A percentile compares a stretch with the other conserved stretches of the same genome.
Conservation (phyloP, 2,113 vertebrate species). For the Talpa occidentalis region DNA sequence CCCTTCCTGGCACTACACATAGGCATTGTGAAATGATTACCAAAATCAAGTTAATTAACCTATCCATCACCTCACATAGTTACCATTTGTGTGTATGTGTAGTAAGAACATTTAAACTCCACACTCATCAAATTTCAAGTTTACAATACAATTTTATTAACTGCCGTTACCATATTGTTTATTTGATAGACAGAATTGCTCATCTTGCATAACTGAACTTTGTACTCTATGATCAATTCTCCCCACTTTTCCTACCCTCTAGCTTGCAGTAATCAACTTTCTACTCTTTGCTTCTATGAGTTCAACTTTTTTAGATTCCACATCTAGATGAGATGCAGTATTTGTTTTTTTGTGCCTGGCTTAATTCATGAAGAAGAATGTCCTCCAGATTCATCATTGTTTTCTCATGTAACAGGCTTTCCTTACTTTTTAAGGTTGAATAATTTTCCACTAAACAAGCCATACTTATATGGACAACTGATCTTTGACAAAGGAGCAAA, state of each 20-base stretch:
- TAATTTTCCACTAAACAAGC: too few relatives aligned
- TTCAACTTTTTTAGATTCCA: neutral
- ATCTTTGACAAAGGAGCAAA: too few relatives aligned
- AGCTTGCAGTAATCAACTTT: neutral
- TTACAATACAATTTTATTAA: neutral
- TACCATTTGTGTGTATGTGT: neutral
- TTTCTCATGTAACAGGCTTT: neutral
- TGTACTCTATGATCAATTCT: neutral
- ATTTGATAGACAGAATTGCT: neutral
- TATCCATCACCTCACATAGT: neutral
- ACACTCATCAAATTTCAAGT: neutral
- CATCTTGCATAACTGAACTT: neutral
- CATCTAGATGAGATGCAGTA: neutral
- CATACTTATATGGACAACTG: too few relatives aligned
- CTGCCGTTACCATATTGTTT: neutral
- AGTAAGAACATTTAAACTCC: neutral
- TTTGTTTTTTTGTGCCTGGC: neutral
- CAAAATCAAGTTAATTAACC: neutral
- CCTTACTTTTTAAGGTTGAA: too few relatives aligned
- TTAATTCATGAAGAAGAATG: neutral
- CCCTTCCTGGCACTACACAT: too few relatives aligned
- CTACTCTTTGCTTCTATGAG: neutral
- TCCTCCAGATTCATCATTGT: neutral
- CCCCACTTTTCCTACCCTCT: neutral
- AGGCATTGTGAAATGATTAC: neutral